Evolutionary conservation across 2,113 vertebrate genomes (phyloP), one percentile per base, ranked within the genome.

Genomic region (Polypterus senegalus): DNA sequence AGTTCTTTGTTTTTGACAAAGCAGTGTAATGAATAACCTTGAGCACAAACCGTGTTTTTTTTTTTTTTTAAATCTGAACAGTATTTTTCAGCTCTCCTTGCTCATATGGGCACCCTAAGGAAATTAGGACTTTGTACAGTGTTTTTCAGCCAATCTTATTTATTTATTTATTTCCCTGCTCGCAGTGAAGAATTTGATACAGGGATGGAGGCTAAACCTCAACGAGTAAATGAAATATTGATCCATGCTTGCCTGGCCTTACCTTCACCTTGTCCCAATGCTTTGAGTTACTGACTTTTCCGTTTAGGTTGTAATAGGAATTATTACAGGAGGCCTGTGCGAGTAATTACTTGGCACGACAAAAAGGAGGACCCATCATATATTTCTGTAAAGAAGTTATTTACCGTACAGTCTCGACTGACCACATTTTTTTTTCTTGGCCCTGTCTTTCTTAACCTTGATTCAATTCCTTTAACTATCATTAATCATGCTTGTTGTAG

Each of bases 141-240:
- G 83, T 87, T 89, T 90, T 88, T 87, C 84, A 80, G 79, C 83
- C 87, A 86, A 91, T 82, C 89, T 91, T 83, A 91, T 93, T 93
- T 91, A 27, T 27, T 27, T 27, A 27, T 27, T 88, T 88, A 73
- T 75, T 86, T 81, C 74, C 83, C 83, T 74, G 77, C 81, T 86
- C 81, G 86, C 81, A 80, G 83, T 86, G 88, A 89, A 88, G 90
- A 91, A 92, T 94, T 93, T 92, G 91, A 94, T 92, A 92, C 90
- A 88, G 84, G 87, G 85, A 88, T 80, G 82, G 90, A 88, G 87
- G 88, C 89, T 79, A 88, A 71, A 85, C 87, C 85, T 82, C 85
- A 83, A 88, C 83, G 90, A 96, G 92, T 97, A 96, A 97, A 97
- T 97, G 94, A 97, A 97, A 97, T 97, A 97, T 97, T 97, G 94